Evolutionary conservation across 1,140 invertebrate genomes (phyloP), one percentile per base, ranked within the genome.

Genomic region (Aradophagus sp.): DNA sequence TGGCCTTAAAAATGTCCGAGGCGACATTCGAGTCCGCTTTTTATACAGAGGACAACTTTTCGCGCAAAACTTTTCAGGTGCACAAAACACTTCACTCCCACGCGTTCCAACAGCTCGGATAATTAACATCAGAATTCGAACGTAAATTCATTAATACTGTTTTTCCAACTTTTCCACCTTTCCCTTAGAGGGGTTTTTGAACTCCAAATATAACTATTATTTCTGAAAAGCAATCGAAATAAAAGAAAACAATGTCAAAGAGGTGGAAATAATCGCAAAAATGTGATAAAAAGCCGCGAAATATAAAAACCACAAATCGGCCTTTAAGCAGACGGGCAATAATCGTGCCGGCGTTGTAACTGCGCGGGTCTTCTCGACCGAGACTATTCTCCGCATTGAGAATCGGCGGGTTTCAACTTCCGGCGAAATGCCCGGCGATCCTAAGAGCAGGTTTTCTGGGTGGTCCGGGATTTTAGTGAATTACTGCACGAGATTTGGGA

Each of bases 391-490:
- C 26, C 14, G 32, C 39, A 29, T 48, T 7, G 27, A n/a, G n/a
- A 63, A 63, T 53, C 29, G 41, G 42, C 47, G 26, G 62, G 47
- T 61, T 65, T 69, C 47, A 38, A 73, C 65, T 73, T 65, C 71
- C 71, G 71, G 71, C 55, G 70, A 42, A 73, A 67, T 73, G 53
- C 52, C 34, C 53, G 45, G 56, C 65, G 63, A 68, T 63, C 59
- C 38, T 62, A 65, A 59, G 47, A 68, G 56, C 58, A 63, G 58
- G 55, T 52, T 69, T 73, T 68, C 65, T 68, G 71, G 71, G 71
- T 73, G 71, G 71, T 69, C 71, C 48, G 47, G 45, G 58, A 62
- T 67, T 65, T 73, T 69, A 68, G 71, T 69, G 59, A 68, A 73
- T 69, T 65, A 65, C 71, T 61, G 52, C 65, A 65, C 47, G 55